phyloP scores from a whole-genome alignment of 2,888 invertebrate genomes.

The Entomobrya multifasciata region DNA sequence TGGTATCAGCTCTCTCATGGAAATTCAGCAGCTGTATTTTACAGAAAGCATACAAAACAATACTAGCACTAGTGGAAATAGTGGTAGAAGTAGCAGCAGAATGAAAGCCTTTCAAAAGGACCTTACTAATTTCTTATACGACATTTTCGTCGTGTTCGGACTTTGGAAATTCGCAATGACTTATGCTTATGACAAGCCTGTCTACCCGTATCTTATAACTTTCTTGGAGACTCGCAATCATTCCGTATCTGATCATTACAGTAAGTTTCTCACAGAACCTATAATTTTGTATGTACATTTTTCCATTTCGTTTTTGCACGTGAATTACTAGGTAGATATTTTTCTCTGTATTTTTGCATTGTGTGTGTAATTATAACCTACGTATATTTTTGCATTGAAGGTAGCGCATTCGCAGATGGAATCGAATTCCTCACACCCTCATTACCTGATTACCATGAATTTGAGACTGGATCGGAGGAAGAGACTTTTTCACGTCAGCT shows the following conservation, averaged over 20 bases:
- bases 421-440: constrained; percentile 63
- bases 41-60: constrained; percentile 17
- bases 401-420: constrained; percentile 37
- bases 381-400: neutral
- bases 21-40: constrained; percentile 65
- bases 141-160: constrained; percentile 64
- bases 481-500: constrained; percentile 70
- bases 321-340: too few species aligned
- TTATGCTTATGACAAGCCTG: constrained; percentile 65
- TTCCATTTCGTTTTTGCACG: too few species aligned
- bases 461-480: constrained; percentile 60
- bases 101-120: constrained; percentile 12
- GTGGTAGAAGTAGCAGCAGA: neutral
- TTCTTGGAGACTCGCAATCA: constrained; percentile 41
- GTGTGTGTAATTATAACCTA: neutral
- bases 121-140: constrained; percentile 70
- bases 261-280: constrained; percentile 22
- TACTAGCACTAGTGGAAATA: neutral
- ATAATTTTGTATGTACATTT: constrained; percentile 5
- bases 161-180: constrained; percentile 67
- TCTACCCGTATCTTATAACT: constrained; percentile 72
- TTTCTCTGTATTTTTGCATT: too few species aligned
- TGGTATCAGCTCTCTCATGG: constrained; percentile 10
- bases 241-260: constrained; percentile 46
- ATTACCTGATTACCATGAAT: constrained; percentile 55